Percentiles rank a stretch among this genome's conserved stretches.
phyloP scores from a whole-genome alignment of 2,113 vertebrate species.

The Lasiurus borealis region DNA sequence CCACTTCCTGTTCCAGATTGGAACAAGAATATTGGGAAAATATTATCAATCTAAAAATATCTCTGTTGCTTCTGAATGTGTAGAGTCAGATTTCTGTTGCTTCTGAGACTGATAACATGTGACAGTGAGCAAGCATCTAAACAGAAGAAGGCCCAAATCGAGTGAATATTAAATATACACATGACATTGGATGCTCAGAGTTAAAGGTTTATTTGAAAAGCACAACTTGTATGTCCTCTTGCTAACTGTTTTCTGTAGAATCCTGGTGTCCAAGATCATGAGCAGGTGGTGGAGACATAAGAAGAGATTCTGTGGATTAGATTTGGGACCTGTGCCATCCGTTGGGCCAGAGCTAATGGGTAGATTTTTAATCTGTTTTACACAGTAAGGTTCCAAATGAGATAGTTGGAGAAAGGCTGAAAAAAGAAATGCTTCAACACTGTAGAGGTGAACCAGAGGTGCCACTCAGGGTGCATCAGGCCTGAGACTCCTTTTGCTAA shows the following conservation, averaged over 20 bases:
- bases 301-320: background rate
- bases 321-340: background rate
- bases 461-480: background rate
- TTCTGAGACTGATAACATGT: background rate
- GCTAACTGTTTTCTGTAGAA: background rate
- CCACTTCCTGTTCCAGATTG: background rate
- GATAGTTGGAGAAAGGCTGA: background rate
- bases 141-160: background rate
- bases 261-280: background rate
- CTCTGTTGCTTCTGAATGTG: background rate
- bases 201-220: background rate
- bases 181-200: background rate
- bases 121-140: background rate
- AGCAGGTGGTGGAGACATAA: background rate
- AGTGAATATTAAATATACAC: background rate
- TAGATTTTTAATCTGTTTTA: constrained; percentile 10
- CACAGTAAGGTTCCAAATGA: background rate
- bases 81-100: background rate
- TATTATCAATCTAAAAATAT: background rate
- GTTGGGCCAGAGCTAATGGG: background rate
- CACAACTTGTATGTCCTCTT: background rate
- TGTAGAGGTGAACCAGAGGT: background rate
- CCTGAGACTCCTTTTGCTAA: background rate
- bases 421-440: background rate
- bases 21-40: background rate